Conservation (phyloP, 2,113 vertebrate genomes). For the Xenus cinereus region DNA sequence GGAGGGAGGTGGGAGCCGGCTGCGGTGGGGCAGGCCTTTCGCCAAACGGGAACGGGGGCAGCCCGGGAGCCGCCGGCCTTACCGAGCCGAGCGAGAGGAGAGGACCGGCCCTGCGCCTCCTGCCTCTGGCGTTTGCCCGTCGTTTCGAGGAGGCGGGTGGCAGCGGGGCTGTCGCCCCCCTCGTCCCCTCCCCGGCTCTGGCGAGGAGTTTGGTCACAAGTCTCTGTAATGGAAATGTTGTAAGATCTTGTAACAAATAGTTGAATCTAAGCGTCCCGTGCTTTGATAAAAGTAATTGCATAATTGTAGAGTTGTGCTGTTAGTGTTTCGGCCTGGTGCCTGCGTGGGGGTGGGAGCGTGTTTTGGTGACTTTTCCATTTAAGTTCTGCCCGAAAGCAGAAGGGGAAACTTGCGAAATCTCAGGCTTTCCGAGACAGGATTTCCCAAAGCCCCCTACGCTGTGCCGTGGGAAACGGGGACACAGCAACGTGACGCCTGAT, state of each 20-base stretch:
- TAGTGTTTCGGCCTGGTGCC: background rate
- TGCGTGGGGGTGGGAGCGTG: background rate
- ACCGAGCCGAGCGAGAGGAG: background rate
- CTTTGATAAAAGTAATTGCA: background rate
- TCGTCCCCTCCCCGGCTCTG: too few species aligned
- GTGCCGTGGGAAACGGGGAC: background rate
- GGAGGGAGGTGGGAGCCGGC: background rate
- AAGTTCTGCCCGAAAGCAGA: background rate
- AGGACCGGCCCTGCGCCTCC: background rate
- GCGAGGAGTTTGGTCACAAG: background rate
- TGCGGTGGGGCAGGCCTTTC: background rate
- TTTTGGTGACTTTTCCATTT: background rate
- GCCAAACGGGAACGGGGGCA: background rate
- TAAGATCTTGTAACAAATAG: background rate
- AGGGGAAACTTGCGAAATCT: background rate
- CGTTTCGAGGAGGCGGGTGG: too few species aligned
- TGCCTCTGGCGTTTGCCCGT: background rate
- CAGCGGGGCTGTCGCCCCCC: rapidly evolving
- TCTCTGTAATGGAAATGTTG: background rate
- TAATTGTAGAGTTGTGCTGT: background rate
- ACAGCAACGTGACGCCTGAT: background rate
- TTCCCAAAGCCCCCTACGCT: background rate
- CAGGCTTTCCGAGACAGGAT: background rate
- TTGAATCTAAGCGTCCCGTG: background rate
- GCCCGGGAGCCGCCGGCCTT: too few species aligned